These are phyloP conservation scores for Vireo griseus DNA, from an alignment of 2,797 vertebrate species.

Conservation along the genomic window DNA sequence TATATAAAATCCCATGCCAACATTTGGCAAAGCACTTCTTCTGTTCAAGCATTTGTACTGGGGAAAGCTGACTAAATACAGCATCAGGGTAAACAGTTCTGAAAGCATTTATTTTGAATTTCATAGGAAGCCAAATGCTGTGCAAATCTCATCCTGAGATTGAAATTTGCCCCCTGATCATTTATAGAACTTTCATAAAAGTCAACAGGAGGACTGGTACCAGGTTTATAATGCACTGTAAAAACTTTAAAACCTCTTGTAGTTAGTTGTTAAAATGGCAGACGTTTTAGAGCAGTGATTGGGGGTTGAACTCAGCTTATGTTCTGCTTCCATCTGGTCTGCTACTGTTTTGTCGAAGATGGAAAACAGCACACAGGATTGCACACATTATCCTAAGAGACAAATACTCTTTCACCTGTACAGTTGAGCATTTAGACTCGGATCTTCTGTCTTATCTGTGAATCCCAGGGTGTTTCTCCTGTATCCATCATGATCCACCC, in stretches of 20 bases:
- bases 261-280: slow-evolving; percentile 16
- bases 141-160: neutral
- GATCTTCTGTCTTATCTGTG: neutral
- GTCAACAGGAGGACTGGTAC: neutral
- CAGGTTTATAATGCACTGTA: neutral
- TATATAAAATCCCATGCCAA: slow-evolving; percentile 23
- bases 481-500: neutral
- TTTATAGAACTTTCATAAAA: neutral
- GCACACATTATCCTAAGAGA: neutral
- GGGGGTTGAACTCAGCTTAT: neutral
- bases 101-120: slow-evolving; percentile 11
- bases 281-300: slow-evolving; percentile 5
- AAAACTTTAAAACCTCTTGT: neutral
- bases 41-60: slow-evolving; percentile 14
- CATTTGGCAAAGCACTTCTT: slow-evolving; percentile 18
- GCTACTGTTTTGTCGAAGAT: neutral
- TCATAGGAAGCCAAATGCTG: neutral
- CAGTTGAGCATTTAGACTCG: neutral
- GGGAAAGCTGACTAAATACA: slow-evolving; percentile 14
- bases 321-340: slow-evolving; percentile 47
- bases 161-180: neutral
- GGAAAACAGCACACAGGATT: neutral
- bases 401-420: neutral
- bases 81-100: slow-evolving; percentile 13
- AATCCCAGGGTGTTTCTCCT: neutral